Evolutionary conservation across 2,888 invertebrate species (phyloP).

Genomic region (Athetis lepigone): DNA sequence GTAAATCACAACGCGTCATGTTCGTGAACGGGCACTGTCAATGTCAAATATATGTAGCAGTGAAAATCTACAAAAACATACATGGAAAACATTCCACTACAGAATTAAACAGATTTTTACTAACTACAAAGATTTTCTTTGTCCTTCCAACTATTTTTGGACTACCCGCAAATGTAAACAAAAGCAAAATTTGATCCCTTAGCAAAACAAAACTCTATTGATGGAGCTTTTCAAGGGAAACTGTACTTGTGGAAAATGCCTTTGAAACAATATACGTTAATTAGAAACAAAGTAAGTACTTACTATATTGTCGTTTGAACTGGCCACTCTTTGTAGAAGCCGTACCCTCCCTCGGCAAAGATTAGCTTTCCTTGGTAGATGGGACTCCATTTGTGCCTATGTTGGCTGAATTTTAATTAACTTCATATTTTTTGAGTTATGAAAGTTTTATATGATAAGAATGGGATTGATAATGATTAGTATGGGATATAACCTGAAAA

Average conservation of each 20-base stretch:
- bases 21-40: no score
- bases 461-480: no score
- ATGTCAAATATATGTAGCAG: no score
- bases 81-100: neutral
- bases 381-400: no score
- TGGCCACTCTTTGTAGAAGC: slow-evolving; percentile 28
- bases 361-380: slow-evolving; percentile 5
- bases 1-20: no score
- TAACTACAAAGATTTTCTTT: slow-evolving; percentile 16
- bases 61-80: no score
- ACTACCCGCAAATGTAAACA: slow-evolving; percentile 20
- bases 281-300: slow-evolving; percentile 31
- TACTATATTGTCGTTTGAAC: slow-evolving; percentile 38
- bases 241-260: slow-evolving; percentile 17
- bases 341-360: slow-evolving; percentile 20
- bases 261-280: slow-evolving; percentile 54
- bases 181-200: slow-evolving; percentile 35
- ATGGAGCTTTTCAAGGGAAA: slow-evolving; percentile 21
- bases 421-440: no score
- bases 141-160: slow-evolving; percentile 16
- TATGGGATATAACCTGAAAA: no score
- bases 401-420: no score
- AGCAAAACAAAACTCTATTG: slow-evolving; percentile 29
- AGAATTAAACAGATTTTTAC: neutral
- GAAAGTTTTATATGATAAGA: no score